phyloP scores from a whole-genome alignment of 2,797 vertebrate genomes.

The Nyctibius grandis region DNA sequence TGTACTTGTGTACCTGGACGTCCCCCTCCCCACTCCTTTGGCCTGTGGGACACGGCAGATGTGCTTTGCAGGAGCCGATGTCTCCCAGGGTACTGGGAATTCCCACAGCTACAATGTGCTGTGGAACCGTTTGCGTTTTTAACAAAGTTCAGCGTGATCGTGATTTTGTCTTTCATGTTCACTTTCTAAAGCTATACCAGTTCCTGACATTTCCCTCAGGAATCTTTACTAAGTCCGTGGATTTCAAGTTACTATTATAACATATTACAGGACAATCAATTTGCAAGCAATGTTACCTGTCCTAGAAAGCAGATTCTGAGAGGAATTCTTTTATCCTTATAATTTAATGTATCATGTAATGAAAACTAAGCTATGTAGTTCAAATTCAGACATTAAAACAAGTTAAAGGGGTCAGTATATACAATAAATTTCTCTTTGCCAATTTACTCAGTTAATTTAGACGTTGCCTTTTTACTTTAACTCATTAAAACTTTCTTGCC shows the following conservation, averaged over 20 bases:
- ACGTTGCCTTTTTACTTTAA: conserved; percentile 52
- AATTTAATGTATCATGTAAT: conserved; percentile 29
- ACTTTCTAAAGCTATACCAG: neutral
- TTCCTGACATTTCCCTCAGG: neutral
- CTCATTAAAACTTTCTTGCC: conserved; percentile 61
- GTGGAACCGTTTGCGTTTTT: neutral
- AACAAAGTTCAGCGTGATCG: neutral
- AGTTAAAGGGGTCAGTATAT: conserved; percentile 53
- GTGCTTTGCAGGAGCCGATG: neutral
- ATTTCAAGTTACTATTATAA: neutral
- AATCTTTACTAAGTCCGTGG: neutral
- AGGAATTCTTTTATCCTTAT: neutral
- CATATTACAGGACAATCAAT: conserved; percentile 6
- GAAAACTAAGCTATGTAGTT: conserved; percentile 48
- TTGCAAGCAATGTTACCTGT: conserved; percentile 36
- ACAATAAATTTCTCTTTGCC: conserved; percentile 55
- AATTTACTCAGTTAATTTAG: conserved; percentile 58
- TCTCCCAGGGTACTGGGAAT: neutral
- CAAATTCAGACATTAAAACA: conserved; percentile 49
- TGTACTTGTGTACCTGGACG: accelerated
- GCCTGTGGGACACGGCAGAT: neutral
- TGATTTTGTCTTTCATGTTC: neutral
- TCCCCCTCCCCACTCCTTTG: neutral
- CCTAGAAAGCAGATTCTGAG: conserved; percentile 32
- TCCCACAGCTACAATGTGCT: neutral